These are phyloP conservation scores for Brachionus asplanchnoidis DNA, from an alignment of 1,140 invertebrate species.

Conservation along the genomic window DNA sequence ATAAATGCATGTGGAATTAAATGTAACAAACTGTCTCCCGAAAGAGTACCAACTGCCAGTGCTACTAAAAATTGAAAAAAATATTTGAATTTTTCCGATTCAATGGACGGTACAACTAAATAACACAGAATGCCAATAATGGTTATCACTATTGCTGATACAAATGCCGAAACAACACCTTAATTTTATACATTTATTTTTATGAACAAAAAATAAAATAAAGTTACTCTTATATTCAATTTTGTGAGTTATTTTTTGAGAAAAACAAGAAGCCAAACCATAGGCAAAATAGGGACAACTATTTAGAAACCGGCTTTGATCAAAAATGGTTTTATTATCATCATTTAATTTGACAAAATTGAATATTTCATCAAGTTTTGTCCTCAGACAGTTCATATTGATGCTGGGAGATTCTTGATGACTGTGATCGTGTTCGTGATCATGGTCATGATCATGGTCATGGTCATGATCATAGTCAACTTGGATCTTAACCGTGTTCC, in stretches of 20 bases:
- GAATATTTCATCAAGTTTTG: background rate
- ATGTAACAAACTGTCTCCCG: conserved; percentile 42
- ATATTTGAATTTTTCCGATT: background rate
- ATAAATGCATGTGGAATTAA: conserved; percentile 42
- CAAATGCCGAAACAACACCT: conserved; percentile 3
- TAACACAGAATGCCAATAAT: conserved; percentile 17
- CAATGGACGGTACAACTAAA: background rate
- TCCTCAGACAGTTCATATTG: background rate
- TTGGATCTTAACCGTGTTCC: background rate
- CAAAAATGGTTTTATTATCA: background rate
- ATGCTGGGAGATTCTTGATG: background rate
- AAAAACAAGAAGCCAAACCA: background rate
- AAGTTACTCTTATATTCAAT: background rate
- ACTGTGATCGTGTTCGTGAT: background rate
- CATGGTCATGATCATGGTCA: background rate
- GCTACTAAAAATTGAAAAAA: conserved; percentile 42
- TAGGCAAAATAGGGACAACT: background rate
- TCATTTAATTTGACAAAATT: background rate
- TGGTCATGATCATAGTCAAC: background rate
- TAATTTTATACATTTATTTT: background rate
- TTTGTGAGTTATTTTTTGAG: background rate
- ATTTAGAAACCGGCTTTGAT: background rate
- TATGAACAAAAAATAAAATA: background rate
- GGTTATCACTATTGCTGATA: conserved; percentile 1
- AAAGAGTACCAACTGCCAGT: conserved; percentile 40